Base-by-base conservation (phyloP, 2,113 vertebrate genomes). In the Machaerirhynchus nigripectus region DNA sequence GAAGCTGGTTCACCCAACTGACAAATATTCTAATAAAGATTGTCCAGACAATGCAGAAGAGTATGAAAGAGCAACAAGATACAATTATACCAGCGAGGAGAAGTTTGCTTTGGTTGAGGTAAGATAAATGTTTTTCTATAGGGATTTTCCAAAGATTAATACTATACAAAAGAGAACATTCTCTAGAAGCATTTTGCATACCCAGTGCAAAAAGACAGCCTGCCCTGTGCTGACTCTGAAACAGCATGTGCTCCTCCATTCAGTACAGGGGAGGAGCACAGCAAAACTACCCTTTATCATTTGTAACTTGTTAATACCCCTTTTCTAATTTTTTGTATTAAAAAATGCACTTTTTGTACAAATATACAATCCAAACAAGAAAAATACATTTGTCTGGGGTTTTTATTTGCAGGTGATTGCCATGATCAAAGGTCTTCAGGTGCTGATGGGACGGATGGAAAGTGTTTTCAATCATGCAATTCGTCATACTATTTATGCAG, bases 1-100 rank as follows among this genome's bases (percentile, higher is more conserved):
- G 98, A 99, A 99, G 65, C 97, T 99, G 24, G 99, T 99, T 26
- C 99, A 99, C 65, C 99, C 98, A 11, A 99, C 98, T 2, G 98
- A 99, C 96, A 99, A 99, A 97, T 99, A 99, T 52, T 99, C 98
- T 46, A 99, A 99, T 87, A 99, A 99, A 95, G 99, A 99, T 95
- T 99, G 98, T 80, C 99, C 99, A 3, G 99, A 99, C 96, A 99
- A 98, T 30, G 99, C 99, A 0, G 99, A 99, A 81, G 99, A 99
- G 67, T 99, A 99, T 14, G 98, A 99, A 83, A 98, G 98, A 13
- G 99, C 99, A 79, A 99, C 99, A 4, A 98, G 99, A 87, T 99
- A 99, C 94, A 99, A 99, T 97, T 99, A 99, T 65, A 99, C 98
- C 74, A 98, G 98, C 2, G 99, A 99, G 95, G 99, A 99, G 95